These are phyloP conservation scores for Stenchaetothrips biformis DNA, from an alignment of 2,888 invertebrate species.

Conservation along the genomic window DNA sequence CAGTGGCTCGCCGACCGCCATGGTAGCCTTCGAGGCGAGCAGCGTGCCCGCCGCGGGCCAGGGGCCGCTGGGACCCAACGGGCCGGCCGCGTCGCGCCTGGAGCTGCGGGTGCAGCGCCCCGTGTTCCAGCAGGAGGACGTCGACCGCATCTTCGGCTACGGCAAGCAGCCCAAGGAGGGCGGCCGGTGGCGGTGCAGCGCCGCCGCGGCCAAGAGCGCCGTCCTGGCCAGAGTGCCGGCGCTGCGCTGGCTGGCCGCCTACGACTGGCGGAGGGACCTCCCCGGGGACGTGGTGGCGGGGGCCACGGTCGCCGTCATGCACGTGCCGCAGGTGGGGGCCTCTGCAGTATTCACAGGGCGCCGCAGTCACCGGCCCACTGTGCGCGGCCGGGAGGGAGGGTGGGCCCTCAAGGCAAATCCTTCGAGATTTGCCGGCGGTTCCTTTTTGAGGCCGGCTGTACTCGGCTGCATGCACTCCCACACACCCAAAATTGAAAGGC, in stretches of 20 bases:
- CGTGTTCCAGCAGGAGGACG: slow-evolving; percentile 34
- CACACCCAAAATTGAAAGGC: too few relatives aligned
- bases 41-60: neutral
- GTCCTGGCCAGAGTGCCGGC: slow-evolving; percentile 40
- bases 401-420: neutral
- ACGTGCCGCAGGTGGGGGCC: slow-evolving; percentile 69
- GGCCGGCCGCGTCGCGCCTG: neutral
- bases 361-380: neutral
- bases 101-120: slow-evolving; percentile 32
- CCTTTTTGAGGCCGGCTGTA: too few relatives aligned
- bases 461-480: too few relatives aligned
- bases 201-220: neutral
- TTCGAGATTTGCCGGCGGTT: too few relatives aligned
- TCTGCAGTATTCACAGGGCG: slow-evolving; percentile 20
- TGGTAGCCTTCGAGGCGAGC: neutral
- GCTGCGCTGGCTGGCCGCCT: slow-evolving; percentile 44
- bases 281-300: slow-evolving; percentile 72
- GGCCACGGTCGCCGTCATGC: slow-evolving; percentile 84
- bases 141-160: slow-evolving; percentile 32
- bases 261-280: slow-evolving; percentile 45
- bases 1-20: neutral
- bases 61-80: neutral
- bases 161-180: slow-evolving; percentile 23
- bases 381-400: neutral
- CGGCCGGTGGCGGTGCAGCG: neutral